Conservation (phyloP, 2,113 vertebrate genomes). For the Motacilla tschutschensis region DNA sequence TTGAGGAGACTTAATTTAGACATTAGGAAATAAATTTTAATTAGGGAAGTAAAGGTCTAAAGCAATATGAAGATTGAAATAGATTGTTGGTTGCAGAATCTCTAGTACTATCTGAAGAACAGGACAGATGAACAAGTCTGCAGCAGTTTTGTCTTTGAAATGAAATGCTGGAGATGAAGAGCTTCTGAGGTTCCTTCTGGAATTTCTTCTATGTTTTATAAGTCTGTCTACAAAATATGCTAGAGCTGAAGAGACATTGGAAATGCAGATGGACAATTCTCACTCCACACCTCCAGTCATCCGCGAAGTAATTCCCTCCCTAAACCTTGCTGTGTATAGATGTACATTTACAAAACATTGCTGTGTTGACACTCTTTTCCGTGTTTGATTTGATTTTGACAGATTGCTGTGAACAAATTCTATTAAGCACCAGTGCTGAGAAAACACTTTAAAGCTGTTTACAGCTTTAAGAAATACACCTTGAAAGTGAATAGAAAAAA, state of each 20-base stretch:
- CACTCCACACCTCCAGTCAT: neutral
- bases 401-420: constrained; percentile 49
- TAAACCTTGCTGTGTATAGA: neutral
- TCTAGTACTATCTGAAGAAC: neutral
- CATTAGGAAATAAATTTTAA: neutral
- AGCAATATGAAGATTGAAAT: neutral
- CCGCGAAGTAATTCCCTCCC: neutral
- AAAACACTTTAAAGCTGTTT: constrained; percentile 36
- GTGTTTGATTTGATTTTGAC: constrained; percentile 52
- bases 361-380: constrained; percentile 16
- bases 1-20: neutral
- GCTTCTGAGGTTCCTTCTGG: neutral
- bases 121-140: neutral
- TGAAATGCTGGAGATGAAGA: neutral
- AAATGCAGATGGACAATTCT: neutral
- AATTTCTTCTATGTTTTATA: neutral
- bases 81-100: neutral
- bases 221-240: neutral
- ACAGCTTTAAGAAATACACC: neutral
- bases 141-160: neutral
- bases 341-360: constrained; percentile 1
- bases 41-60: neutral
- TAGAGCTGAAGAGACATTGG: neutral
- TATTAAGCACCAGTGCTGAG: constrained; percentile 34
- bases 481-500: constrained; percentile 20